phyloP scores from a whole-genome alignment of 2,113 vertebrate species.

The Ancistrus triradiatus region DNA sequence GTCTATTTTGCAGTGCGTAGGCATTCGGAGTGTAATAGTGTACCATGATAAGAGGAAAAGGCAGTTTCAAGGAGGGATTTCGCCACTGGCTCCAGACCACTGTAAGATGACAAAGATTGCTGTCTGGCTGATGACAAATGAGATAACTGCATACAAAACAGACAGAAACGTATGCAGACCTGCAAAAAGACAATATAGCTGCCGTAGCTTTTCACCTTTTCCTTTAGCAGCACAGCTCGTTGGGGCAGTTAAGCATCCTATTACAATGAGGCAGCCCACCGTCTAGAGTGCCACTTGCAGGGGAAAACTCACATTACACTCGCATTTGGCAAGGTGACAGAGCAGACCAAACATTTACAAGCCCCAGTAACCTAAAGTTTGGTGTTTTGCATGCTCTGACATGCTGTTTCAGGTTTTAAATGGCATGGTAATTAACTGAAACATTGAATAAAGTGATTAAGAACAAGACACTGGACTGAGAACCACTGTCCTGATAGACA shows the following conservation, averaged over 20 bases:
- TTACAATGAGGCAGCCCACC: neutral
- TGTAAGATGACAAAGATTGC: slow-evolving; percentile 48
- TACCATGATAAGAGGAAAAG: slow-evolving; percentile 26
- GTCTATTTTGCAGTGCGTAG: slow-evolving; percentile 48
- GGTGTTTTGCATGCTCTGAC: neutral
- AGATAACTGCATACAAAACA: slow-evolving; percentile 36
- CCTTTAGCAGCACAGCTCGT: neutral
- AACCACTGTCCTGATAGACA: too few species aligned
- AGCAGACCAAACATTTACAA: neutral
- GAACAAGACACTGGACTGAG: too few species aligned
- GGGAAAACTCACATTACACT: neutral
- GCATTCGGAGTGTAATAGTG: slow-evolving; percentile 1
- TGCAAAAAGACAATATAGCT: slow-evolving; percentile 21
- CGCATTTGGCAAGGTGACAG: slow-evolving; percentile 1
- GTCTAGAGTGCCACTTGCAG: neutral
- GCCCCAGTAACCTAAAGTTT: neutral
- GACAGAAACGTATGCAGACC: neutral
- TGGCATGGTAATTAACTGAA: too few species aligned
- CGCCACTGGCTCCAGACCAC: slow-evolving; percentile 24
- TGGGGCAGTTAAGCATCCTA: neutral
- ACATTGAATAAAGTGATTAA: too few species aligned
- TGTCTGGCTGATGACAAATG: slow-evolving; percentile 45
- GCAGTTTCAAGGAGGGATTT: slow-evolving; percentile 39
- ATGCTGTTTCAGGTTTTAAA: neutral
- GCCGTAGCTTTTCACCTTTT: slow-evolving; percentile 5